These are phyloP conservation scores for Coluber constrictor DNA, from an alignment of 2,797 vertebrate genomes.

Conservation along the genomic window DNA sequence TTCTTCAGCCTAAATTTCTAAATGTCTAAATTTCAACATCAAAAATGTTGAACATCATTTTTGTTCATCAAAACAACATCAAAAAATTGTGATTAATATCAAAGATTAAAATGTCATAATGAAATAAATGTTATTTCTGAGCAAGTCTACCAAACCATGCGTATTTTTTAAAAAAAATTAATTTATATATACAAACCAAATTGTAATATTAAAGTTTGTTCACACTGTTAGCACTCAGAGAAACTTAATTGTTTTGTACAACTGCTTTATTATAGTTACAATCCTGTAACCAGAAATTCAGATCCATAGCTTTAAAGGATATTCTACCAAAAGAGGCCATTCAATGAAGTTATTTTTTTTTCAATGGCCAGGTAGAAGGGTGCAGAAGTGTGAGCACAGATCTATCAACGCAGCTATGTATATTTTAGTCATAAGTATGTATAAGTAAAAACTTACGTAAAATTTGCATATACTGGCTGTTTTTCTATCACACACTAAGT, in stretches of 20 bases:
- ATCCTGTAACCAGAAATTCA: not conserved
- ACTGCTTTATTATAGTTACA: not conserved
- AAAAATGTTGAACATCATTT: not conserved
- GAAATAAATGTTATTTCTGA: not conserved
- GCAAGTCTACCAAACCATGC: not conserved
- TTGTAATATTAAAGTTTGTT: not conserved
- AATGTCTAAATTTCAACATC: not conserved
- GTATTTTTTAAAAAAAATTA: no score
- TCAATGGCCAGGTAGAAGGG: not conserved
- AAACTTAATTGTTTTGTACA: not conserved
- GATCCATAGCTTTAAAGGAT: not conserved
- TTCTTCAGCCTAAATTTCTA: not conserved
- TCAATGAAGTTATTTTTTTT: not conserved
- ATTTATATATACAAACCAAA: not conserved
- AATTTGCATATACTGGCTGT: not conserved
- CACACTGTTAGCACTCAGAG: not conserved
- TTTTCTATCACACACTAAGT: not conserved
- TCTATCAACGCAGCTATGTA: not conserved
- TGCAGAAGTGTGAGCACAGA: not conserved
- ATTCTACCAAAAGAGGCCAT: not conserved
- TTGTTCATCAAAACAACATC: no score
- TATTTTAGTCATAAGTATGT: not conserved
- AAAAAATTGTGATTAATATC: not conserved
- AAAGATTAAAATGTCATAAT: not conserved
- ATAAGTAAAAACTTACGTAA: not conserved